Evolutionary conservation across 2,113 vertebrate species (phyloP), one percentile per base, ranked within the genome.

Genomic region (Sprattus sprattus): DNA sequence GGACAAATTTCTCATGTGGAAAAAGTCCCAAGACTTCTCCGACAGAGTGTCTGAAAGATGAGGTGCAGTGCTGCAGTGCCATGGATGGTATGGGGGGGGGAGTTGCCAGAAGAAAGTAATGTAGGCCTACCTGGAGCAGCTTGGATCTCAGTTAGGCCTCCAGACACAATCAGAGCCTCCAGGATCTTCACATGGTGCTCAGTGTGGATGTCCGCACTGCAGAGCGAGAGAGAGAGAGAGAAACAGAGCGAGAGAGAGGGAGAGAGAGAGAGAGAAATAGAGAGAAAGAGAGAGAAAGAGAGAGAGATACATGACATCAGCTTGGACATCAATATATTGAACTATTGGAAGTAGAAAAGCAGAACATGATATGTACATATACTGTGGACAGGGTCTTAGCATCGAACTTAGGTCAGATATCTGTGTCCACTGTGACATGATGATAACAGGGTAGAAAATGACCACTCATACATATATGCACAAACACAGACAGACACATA

Each of bases 161-260:
- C 90, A 28, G 92, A 91, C 81, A 90, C 2, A 1, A 96, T 94
- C 81, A 97, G 93, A 20, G 95, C 94, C 91, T 96, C 95, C 0
- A 96, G 86, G 87, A 97, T 95, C 92, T 92, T 94, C 50, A 94
- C 75, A 0, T 85, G 93, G 88, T 95, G 94, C 86, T 97, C 96
- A 0, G 93, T 93, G 91, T 94, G 94, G 6, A 89, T 90, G 13
- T 96, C 95, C 0, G 91, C 85, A 85, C 96, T 97, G 91, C 60
- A 82, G 28, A 1, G 6, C 78, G 15, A 7, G 4, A 10, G 32
- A 83, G 82, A 86, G 15, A 85, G 25, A 57, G 25, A 52, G 2
- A 67, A 1, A 49, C n/a, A 32, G 82, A 45, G 15, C 0, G 54
- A 9, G 25, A 39, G 60, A n/a, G 60, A 28, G 57, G n/a, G 18